phyloP scores from a whole-genome alignment of 2,797 vertebrate species.

The Cichlasoma orientale region DNA sequence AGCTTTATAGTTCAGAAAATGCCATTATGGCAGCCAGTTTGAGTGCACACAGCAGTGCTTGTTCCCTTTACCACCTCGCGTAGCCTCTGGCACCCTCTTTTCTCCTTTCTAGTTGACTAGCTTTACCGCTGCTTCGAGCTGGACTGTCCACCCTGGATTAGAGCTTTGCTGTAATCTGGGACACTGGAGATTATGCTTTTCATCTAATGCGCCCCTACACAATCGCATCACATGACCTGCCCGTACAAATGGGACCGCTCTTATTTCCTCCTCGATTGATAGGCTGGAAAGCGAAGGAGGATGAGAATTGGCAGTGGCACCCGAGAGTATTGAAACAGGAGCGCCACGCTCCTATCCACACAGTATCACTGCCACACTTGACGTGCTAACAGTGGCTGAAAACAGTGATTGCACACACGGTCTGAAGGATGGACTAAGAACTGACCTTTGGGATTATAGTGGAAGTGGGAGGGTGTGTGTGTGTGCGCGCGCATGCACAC shows the following conservation, averaged over 20 bases:
- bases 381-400: constrained; percentile 11
- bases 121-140: constrained; percentile 55
- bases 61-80: not conserved
- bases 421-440: constrained; percentile 42
- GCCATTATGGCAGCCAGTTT: not conserved
- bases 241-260: constrained; percentile 63
- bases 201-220: constrained; percentile 50
- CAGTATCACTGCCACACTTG: not conserved
- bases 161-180: constrained; percentile 79
- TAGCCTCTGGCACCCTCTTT: constrained; percentile 55
- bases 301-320: constrained; percentile 35
- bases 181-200: constrained; percentile 81
- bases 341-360: constrained; percentile 1
- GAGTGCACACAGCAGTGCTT: not conserved
- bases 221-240: constrained; percentile 61
- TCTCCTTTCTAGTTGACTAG: constrained; percentile 48
- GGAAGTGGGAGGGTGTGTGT: constrained; percentile 21
- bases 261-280: constrained; percentile 55
- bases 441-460: constrained; percentile 65
- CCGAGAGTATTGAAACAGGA: constrained; percentile 41
- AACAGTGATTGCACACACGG: constrained; percentile 18
- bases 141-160: constrained; percentile 76
- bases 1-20: not conserved
- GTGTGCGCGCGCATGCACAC: constrained; percentile 10
- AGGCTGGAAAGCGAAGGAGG: constrained; percentile 43